Conservation (phyloP, 2,113 vertebrate genomes). For the Lepisosteus oculatus region DNA sequence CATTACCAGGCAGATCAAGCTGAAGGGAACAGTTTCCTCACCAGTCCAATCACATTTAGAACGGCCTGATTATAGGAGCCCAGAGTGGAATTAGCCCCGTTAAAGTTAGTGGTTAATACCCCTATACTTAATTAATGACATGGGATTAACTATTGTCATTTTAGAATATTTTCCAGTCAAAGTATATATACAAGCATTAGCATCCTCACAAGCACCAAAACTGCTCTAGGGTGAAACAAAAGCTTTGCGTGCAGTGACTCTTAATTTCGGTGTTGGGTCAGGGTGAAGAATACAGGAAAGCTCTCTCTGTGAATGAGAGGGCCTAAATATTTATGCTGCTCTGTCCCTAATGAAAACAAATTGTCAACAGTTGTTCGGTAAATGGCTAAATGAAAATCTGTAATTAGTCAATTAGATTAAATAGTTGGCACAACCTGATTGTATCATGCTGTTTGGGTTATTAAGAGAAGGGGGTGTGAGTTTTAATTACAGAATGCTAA, state of each 20-base stretch:
- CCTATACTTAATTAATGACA: no score
- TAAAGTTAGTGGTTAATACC: neutral
- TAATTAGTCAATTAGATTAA: constrained; percentile 88
- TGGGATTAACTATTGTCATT: no score
- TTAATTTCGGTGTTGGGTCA: neutral
- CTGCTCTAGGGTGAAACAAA: neutral
- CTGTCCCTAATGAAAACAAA: constrained; percentile 84
- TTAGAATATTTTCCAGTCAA: no score
- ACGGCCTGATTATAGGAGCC: neutral
- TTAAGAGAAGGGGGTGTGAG: constrained; percentile 84
- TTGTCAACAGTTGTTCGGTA: constrained; percentile 84
- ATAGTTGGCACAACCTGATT: constrained; percentile 84
- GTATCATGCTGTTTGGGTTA: constrained; percentile 83
- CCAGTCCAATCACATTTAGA: no score
- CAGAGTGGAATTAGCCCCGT: neutral
- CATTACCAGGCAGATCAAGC: no score
- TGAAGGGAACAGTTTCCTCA: no score
- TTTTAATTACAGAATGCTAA: constrained; percentile 87
- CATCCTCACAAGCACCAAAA: neutral
- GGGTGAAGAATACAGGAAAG: constrained; percentile 3
- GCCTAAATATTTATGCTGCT: constrained; percentile 81
- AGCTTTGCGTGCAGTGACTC: neutral
- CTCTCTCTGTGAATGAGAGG: constrained; percentile 60
- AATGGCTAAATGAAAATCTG: constrained; percentile 86
- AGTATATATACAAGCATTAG: no score